These are phyloP conservation scores for Acronicta aceris DNA, from an alignment of 2,888 invertebrate genomes.

Conservation along the genomic window DNA sequence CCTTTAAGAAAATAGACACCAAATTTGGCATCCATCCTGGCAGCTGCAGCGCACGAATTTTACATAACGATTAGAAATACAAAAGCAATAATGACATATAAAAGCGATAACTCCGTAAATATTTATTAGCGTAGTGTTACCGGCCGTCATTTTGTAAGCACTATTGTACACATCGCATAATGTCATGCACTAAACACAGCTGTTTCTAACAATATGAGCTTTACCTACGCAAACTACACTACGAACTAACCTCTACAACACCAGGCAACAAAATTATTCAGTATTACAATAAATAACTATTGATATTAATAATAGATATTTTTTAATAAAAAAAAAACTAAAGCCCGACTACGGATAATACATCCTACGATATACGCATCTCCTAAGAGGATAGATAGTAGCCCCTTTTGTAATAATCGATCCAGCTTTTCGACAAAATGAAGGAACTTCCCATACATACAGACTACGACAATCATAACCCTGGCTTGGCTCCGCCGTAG, in stretches of 20 bases:
- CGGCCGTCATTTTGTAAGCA: conserved; percentile 53
- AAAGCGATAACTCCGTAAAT: conserved; percentile 51
- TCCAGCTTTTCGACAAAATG: conserved; percentile 16
- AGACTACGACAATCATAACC: conserved; percentile 31
- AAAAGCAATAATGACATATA: conserved; percentile 62
- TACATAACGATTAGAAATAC: conserved; percentile 61
- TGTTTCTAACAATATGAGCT: conserved; percentile 79
- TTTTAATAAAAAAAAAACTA: conserved; percentile 62
- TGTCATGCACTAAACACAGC: conserved; percentile 76
- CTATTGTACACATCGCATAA: conserved; percentile 61
- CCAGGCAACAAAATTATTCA: conserved; percentile 80
- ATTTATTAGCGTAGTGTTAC: conserved; percentile 50
- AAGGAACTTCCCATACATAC: conserved; percentile 28
- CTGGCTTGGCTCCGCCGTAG: conserved; percentile 38
- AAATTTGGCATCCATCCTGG: conserved; percentile 56
- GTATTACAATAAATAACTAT: conserved; percentile 84
- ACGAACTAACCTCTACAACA: conserved; percentile 75
- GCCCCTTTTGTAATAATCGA: conserved; percentile 11
- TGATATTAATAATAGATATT: conserved; percentile 71
- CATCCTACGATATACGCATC: conserved; percentile 31
- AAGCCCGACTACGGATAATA: conserved; percentile 47
- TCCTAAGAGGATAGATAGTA: conserved; percentile 19
- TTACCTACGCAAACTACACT: conserved; percentile 64
- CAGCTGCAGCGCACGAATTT: conserved; percentile 57
- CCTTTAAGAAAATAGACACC: conserved; percentile 60